Percentiles rank a stretch among this genome's conserved stretches.
These are phyloP conservation scores for Ptyas mucosa DNA, from an alignment of 2,113 vertebrate species.

Conservation along the genomic window DNA sequence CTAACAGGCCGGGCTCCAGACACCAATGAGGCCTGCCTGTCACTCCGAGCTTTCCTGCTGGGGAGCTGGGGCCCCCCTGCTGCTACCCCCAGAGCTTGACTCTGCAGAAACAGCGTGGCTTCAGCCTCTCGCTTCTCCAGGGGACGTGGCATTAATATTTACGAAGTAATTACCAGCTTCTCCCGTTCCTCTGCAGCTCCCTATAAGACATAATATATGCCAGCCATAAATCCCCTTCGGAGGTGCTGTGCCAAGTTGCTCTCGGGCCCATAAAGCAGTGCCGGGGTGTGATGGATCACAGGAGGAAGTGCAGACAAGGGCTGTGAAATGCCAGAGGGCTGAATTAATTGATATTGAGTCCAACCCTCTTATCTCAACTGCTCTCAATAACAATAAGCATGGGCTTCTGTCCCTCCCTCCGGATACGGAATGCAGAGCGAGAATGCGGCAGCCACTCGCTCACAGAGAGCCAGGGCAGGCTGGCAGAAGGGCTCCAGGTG, in stretches of 20 bases:
- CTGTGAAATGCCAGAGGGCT: fast-evolving
- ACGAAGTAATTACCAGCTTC: not conserved
- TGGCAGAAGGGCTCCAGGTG: not conserved
- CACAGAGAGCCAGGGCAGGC: not conserved
- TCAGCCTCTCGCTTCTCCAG: conserved; percentile 10
- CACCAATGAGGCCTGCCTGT: not conserved
- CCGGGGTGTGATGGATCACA: not conserved
- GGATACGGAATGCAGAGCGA: not conserved
- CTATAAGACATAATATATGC: not conserved
- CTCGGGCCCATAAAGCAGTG: fast-evolving
- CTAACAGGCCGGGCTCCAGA: not conserved
- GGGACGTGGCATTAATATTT: conserved; percentile 41
- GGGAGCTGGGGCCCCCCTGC: not conserved
- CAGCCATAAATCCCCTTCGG: not conserved
- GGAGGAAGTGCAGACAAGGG: not conserved
- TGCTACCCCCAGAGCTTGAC: not conserved
- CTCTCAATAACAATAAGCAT: not conserved
- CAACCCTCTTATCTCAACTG: not conserved
- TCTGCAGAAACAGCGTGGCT: not conserved
- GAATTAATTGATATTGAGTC: not conserved
- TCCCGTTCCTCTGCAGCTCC: conserved; percentile 26
- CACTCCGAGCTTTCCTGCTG: not conserved
- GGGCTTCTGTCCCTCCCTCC: not conserved
- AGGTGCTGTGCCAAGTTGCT: not conserved
- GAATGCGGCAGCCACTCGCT: not conserved